Evolutionary conservation across 2,113 vertebrate genomes (phyloP).

Genomic region (Chaetura pelagica): DNA sequence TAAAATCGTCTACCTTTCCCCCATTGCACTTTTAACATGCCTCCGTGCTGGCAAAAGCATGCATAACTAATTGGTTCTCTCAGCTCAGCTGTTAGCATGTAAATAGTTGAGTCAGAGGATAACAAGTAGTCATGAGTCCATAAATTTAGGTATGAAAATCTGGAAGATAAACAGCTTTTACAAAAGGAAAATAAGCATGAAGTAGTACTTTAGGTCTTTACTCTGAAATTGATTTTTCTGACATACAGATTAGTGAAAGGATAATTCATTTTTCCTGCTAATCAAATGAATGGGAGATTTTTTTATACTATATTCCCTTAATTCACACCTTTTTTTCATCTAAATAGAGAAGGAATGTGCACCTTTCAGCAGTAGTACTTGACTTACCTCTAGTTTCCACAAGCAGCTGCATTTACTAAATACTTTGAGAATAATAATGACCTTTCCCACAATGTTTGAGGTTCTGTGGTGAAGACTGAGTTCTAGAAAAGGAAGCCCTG

Average conservation of each 20-base stretch:
- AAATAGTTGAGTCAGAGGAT: neutral
- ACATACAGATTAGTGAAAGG: neutral
- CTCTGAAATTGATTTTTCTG: neutral
- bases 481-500: neutral
- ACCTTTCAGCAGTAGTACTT: neutral
- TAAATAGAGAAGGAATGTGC: neutral
- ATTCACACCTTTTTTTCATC: neutral
- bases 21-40: accelerated
- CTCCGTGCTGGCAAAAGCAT: neutral
- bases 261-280: neutral
- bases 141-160: neutral
- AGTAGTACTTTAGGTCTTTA: neutral
- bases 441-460: neutral
- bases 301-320: accelerated
- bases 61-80: neutral
- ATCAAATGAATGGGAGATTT: neutral
- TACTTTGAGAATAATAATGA: neutral
- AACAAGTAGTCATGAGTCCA: neutral
- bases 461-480: neutral
- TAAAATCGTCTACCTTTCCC: neutral
- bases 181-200: neutral
- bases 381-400: neutral
- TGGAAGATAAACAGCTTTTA: neutral
- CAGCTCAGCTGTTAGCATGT: neutral
- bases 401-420: neutral